Base-by-base conservation (phyloP, 2,888 invertebrate genomes). In the Minunthozetes semirufus region DNA sequence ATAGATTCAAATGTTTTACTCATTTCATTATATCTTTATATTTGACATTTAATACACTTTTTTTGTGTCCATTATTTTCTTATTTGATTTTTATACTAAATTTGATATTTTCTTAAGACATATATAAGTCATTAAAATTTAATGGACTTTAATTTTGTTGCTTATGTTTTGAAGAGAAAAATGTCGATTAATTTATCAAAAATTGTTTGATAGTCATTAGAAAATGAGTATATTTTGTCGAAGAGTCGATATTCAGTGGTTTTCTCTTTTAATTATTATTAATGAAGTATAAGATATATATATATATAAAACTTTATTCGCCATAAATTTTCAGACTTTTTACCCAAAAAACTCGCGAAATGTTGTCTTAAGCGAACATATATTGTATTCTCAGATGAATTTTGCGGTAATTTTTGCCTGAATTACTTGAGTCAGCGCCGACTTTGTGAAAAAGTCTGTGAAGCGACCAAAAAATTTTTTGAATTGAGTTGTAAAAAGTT, bases 401-500 rank as follows among this genome's bases (percentile, higher is more conserved):
- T 61, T 29, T 61, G 29, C n/a, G 33, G 15, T 29, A 61, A 61
- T 33, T 61, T 61, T 33, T 29, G 61, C 1, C 33, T 61, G 61
- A 59, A 59, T 61, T 61, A 61, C 33, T 61, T 15, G 17, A 68
- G 13, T 68, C 68, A 42, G 42, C 46, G 68, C 68, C 68, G 68
- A 68, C 68, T 68, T 68, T 68, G 68, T 42, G 22, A 68, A 68
- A 68, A 68, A 68, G 68, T 68, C 68, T 68, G 38, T 68, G 38
- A 29, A 68, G 42, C 29, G 19, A n/a, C 42, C 38, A 68, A 68
- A 61, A 56, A 29, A 61, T 61, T 61, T 68, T 68, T 68, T 68
- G 68, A 68, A 68, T 68, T 68, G 68, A 68, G 68, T 68, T 68
- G 68, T 68, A 68, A 68, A 68, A 68, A 68, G 38, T 68, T 33